Evolutionary conservation across 2,113 vertebrate genomes (phyloP).

Genomic region (Silurus asotus): DNA sequence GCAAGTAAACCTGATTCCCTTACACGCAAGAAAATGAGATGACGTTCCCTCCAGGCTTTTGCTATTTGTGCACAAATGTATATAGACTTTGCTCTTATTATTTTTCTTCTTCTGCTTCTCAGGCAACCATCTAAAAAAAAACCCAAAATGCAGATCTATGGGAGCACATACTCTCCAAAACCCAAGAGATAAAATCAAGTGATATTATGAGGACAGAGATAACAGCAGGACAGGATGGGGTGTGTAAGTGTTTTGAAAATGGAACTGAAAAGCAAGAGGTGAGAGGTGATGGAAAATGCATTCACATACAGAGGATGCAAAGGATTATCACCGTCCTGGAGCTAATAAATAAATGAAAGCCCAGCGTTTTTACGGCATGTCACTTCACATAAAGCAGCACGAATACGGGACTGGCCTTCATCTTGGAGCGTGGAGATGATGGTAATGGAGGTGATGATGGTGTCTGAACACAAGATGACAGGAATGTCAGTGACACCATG

Average conservation of each 20-base stretch:
- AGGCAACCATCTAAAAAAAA: neutral
- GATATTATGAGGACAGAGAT: neutral
- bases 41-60: neutral
- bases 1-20: too few relatives aligned
- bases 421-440: conserved; percentile 1
- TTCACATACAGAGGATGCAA: neutral
- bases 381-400: conserved; percentile 16
- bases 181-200: neutral
- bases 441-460: conserved; percentile 37
- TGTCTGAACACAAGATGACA: conserved; percentile 38
- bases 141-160: neutral
- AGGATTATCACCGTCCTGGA: neutral
- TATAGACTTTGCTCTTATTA: neutral
- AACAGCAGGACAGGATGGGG: neutral
- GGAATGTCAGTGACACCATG: conserved; percentile 4
- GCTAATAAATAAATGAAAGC: conserved; percentile 26
- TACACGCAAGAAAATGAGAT: neutral
- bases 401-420: conserved; percentile 13
- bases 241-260: neutral
- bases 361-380: neutral
- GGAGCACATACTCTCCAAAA: neutral
- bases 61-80: neutral
- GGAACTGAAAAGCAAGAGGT: neutral
- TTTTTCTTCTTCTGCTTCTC: neutral
- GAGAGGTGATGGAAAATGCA: neutral